Evolutionary conservation across 2,888 invertebrate species (phyloP).

Genomic region (Aleiodes leptofemur): DNA sequence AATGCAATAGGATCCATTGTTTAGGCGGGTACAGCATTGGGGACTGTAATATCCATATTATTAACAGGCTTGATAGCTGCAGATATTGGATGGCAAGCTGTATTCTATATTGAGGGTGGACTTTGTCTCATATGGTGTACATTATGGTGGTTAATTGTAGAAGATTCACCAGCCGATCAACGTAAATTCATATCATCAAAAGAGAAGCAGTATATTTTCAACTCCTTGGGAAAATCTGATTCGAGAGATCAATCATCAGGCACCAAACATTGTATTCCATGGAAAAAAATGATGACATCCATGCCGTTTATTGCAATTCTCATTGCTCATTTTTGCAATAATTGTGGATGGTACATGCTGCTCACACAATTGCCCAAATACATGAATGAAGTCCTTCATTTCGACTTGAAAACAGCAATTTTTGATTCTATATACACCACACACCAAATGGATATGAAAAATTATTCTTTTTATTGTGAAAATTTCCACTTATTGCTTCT

Average conservation of each 20-base stretch:
- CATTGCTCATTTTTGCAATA: conserved; percentile 86
- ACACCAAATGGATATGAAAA: no score
- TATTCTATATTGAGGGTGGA: conserved; percentile 90
- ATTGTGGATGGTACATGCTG: conserved; percentile 92
- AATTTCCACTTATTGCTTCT: neutral
- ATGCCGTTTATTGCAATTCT: conserved; percentile 86
- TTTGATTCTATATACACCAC: neutral
- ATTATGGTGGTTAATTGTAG: conserved; percentile 83
- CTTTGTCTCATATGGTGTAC: conserved; percentile 85
- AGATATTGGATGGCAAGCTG: conserved; percentile 84
- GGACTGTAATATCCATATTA: conserved; percentile 88
- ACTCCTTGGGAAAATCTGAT: conserved; percentile 77
- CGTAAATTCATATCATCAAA: conserved; percentile 81
- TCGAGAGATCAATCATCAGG: conserved; percentile 34
- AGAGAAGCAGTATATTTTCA: conserved; percentile 82
- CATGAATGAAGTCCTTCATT: conserved; percentile 87
- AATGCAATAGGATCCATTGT: conserved; percentile 90
- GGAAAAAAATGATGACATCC: conserved; percentile 83
- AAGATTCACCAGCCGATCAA: conserved; percentile 82
- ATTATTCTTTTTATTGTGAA: neutral
- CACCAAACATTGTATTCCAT: conserved; percentile 78
- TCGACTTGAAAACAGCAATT: conserved; percentile 82
- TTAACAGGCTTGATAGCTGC: conserved; percentile 86
- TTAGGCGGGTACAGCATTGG: conserved; percentile 87
- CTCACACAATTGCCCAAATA: conserved; percentile 88